Percentiles rank a stretch among this genome's conserved stretches.
Evolutionary conservation across 2,113 vertebrate species (phyloP).

Genomic region (Geothlypis trichas): DNA sequence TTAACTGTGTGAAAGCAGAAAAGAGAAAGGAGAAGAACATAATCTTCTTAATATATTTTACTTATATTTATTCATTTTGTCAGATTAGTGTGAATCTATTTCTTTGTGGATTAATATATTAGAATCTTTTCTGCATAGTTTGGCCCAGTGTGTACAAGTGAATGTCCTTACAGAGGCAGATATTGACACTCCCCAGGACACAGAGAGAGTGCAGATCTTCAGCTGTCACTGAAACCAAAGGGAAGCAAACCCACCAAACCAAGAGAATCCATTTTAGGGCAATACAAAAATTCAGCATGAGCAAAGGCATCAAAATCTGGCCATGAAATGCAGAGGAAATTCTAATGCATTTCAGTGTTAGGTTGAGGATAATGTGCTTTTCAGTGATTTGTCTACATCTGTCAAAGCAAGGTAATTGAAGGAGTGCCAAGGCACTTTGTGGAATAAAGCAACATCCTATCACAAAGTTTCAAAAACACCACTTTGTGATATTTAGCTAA

Average conservation of each 20-base stretch:
- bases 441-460: conserved; percentile 27
- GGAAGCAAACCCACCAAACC: neutral
- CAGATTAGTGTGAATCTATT: neutral
- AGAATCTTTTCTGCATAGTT: neutral
- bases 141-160: neutral
- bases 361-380: conserved; percentile 43
- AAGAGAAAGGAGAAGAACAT: neutral
- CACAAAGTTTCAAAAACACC: conserved; percentile 29
- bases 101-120: neutral
- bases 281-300: neutral
- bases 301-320: neutral
- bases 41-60: neutral
- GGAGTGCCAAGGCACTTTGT: conserved; percentile 51
- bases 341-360: conserved; percentile 18
- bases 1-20: neutral
- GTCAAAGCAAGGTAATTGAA: conserved; percentile 66
- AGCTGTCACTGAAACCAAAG: neutral
- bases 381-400: conserved; percentile 41
- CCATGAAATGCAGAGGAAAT: conserved; percentile 11
- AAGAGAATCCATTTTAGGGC: neutral
- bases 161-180: neutral
- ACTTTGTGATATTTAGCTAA: neutral
- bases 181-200: neutral
- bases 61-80: conserved; percentile 17
- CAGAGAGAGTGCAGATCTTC: fast-evolving